A percentile compares a stretch with the other conserved stretches of the same genome.
These are phyloP conservation scores for Pseudomyrmex dendroicus DNA, from an alignment of 1,140 invertebrate species.

Conservation along the genomic window DNA sequence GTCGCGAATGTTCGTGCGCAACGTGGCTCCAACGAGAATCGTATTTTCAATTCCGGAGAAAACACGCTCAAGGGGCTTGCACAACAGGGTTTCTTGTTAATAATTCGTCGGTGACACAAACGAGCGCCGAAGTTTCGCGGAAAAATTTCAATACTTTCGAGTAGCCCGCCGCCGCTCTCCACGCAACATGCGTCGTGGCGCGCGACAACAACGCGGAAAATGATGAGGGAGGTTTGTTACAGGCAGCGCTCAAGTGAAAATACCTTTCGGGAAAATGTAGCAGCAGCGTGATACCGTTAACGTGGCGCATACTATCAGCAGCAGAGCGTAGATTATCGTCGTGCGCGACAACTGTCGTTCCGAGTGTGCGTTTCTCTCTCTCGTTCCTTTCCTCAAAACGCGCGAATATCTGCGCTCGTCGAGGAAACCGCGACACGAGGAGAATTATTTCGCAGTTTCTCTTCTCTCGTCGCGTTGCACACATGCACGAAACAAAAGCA, in stretches of 20 bases:
- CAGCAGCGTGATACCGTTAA: slow-evolving; percentile 76
- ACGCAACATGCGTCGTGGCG: too few relatives aligned
- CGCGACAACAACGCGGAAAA: slow-evolving; percentile 16
- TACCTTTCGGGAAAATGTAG: slow-evolving; percentile 84
- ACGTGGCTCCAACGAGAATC: not conserved
- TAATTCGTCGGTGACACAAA: slow-evolving; percentile 18
- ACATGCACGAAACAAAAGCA: slow-evolving; percentile 15
- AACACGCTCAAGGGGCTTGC: not conserved
- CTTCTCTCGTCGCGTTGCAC: not conserved
- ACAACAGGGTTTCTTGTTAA: not conserved
- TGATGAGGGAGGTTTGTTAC: slow-evolving; percentile 54
- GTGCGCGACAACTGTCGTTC: slow-evolving; percentile 45
- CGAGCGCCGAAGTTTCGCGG: not conserved
- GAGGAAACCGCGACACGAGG: not conserved
- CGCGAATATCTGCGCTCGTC: not conserved
- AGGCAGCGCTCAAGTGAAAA: slow-evolving; percentile 24
- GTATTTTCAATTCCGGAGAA: not conserved
- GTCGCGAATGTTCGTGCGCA: slow-evolving; percentile 1
- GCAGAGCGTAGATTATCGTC: slow-evolving; percentile 68
- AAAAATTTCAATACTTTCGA: slow-evolving; percentile 33
- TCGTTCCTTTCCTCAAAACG: not conserved
- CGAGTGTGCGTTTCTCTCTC: not conserved
- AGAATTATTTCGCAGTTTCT: slow-evolving; percentile 22
- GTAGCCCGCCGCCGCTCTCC: not conserved
- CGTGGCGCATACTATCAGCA: slow-evolving; percentile 70